These are phyloP conservation scores for Muraenolepis orangiensis DNA, from an alignment of 2,797 vertebrate genomes.

Conservation along the genomic window DNA sequence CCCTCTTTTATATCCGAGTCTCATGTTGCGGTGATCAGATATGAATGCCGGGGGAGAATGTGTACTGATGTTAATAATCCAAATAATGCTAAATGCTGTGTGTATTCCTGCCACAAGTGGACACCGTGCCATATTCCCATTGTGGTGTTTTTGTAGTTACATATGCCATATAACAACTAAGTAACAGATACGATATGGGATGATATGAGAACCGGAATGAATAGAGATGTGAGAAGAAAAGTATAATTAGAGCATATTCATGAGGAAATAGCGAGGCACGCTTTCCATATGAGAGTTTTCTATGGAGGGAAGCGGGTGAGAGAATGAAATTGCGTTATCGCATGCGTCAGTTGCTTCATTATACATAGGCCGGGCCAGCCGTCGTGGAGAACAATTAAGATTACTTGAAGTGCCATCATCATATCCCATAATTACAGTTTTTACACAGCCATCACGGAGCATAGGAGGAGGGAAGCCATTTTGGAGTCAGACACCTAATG, in stretches of 20 bases:
- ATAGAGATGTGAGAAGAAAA: neutral
- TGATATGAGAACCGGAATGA: neutral
- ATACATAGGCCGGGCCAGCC: conserved; percentile 30
- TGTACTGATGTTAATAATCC: neutral
- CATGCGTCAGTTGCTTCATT: conserved; percentile 49
- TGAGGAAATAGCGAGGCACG: neutral
- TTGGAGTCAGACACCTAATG: conserved; percentile 1
- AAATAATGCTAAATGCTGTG: neutral
- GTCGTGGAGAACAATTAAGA: conserved; percentile 54
- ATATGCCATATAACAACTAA: conserved; percentile 3
- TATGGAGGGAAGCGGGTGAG: conserved; percentile 14
- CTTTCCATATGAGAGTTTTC: neutral
- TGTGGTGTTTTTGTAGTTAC: neutral
- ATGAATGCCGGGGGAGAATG: neutral
- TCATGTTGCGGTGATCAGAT: neutral
- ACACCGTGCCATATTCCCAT: neutral
- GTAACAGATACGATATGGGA: conserved; percentile 11
- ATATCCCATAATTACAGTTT: conserved; percentile 40
- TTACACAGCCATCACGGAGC: conserved; percentile 24
- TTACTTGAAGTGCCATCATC: conserved; percentile 45
- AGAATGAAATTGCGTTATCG: conserved; percentile 38
- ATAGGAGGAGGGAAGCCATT: conserved; percentile 12
- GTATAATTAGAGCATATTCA: neutral
- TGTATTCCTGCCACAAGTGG: neutral
- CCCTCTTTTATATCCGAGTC: neutral